phyloP scores from a whole-genome alignment of 2,113 vertebrate genomes.

The Nesospiza acunhae region DNA sequence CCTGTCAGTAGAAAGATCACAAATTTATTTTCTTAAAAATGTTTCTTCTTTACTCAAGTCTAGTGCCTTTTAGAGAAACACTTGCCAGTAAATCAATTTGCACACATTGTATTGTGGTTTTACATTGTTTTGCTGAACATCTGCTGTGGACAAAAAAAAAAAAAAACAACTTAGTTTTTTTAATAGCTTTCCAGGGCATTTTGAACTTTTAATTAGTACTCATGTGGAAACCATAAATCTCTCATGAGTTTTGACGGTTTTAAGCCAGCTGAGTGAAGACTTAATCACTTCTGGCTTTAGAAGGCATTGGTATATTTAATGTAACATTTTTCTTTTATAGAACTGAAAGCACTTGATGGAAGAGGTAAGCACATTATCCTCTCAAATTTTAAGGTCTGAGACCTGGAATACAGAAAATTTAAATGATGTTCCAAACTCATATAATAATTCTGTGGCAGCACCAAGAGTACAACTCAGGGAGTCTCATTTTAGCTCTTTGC shows the following conservation, averaged over 20 bases:
- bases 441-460: neutral
- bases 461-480: neutral
- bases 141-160: neutral
- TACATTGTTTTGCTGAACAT: neutral
- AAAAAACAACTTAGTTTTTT: neutral
- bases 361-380: neutral
- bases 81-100: neutral
- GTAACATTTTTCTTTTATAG: neutral
- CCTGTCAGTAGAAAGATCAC: neutral
- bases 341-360: neutral
- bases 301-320: neutral
- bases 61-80: neutral
- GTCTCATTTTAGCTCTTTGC: neutral
- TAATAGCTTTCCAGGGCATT: neutral
- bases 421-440: neutral
- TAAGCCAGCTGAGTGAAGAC: neutral
- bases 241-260: neutral
- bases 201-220: neutral
- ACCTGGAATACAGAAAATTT: neutral
- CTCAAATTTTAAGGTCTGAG: neutral
- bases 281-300: neutral
- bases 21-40: neutral
- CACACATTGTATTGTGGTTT: neutral
- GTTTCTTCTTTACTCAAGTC: neutral
- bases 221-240: neutral